Conservation (phyloP, 2,113 vertebrate species). For the human (Homo sapiens) region GRCh38 chr2:104636501-104637000, state of each 20-base stretch:
- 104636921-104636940: not conserved
- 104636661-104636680: not conserved
- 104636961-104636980: not conserved
- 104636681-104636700: not conserved
- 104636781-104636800: not conserved
- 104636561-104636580: not conserved
- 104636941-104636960: not conserved
- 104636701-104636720: not conserved
- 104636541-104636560: conserved; percentile 31
- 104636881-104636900: not conserved
- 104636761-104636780: not conserved
- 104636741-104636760: not conserved
- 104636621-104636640: not conserved
- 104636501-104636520: conserved; percentile 54
- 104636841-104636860: not conserved
- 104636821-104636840: not conserved
- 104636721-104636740: not conserved
- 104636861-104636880: not conserved
- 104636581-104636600: not conserved
- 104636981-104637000: not conserved
- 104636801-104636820: not conserved
- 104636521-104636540: conserved; percentile 47
- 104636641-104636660: not conserved
- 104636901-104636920: not conserved
- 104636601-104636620: not conserved